Evolutionary conservation across 2,888 invertebrate genomes (phyloP), one percentile per base, ranked within the genome.

Genomic region (Meiosimyza platycephala): DNA sequence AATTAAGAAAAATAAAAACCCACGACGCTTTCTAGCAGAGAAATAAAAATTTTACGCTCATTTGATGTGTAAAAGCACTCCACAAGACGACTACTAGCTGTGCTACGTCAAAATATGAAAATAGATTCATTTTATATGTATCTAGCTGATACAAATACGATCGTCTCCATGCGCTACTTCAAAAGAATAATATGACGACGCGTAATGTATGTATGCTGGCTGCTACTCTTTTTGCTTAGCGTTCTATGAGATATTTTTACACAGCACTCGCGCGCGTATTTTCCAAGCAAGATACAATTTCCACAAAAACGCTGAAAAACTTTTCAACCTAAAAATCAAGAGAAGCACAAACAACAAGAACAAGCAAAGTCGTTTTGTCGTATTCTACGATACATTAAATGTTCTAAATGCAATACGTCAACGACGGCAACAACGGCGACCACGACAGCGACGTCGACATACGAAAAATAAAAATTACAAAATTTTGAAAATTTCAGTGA

Each of bases 401-500:
- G 18, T 54, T 54, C 18, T 16, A 18, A 51, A 22, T 22, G 55
- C 22, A 64, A 33, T 11, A 40, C 40, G 40, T 40, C 40, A 9
- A 9, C 40, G 40, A 9, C 40, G 22, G 22, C 40, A 9, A 9
- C 40, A 9, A 9, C 40, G 22, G 22, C 22, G 22, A 2, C 22
- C 22, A 22, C 22, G 40, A 9, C 40, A 9, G 9, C 40, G 6
- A 9, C 40, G 4, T 3, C 40, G 40, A 40, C 40, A 5, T 7
- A 52, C 2, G 28, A 63, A 63, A 62, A 62, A 64, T 51, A 67
- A 47, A 54, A 60, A 72, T 52, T 67, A 48, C 22, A 22, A 76
- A 73, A 76, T 73, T 75, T 71, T 66, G 74, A 75, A 74, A 72
- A 77, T 70, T 70, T 63, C 54, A 63, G 62, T 54, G 33, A 33